phyloP scores from a whole-genome alignment of 2,888 invertebrate species.

The Steinernema scapterisci region DNA sequence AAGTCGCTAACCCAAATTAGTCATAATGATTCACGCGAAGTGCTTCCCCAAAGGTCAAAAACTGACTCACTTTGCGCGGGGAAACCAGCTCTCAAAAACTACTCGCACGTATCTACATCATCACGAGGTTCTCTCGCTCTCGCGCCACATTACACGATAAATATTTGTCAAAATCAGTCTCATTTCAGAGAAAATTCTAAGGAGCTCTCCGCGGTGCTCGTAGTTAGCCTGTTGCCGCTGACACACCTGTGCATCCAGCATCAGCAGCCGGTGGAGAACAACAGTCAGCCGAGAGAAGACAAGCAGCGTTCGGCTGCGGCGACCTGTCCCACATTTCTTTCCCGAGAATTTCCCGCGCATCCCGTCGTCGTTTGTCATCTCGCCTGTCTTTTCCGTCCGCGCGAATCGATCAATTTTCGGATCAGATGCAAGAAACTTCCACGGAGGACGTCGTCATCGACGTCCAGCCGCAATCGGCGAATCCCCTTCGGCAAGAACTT shows the following conservation, averaged over 20 bases:
- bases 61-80: no score
- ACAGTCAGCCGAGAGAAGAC: background rate
- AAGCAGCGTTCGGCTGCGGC: background rate
- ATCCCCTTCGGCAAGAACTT: background rate
- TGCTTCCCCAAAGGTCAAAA: no score
- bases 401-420: conserved; percentile 4
- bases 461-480: background rate
- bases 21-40: no score
- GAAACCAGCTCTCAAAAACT: no score
- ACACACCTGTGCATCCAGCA: no score
- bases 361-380: no score
- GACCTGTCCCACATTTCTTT: conserved; percentile 7
- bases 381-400: background rate
- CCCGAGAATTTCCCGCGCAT: no score
- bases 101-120: no score
- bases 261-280: background rate
- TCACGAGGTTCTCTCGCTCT: background rate
- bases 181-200: background rate
- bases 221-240: no score
- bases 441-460: background rate
- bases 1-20: no score
- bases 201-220: no score
- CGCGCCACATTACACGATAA: background rate
- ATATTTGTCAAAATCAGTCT: background rate
- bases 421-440: conserved; percentile 1